Evolutionary conservation across 2,797 vertebrate genomes (phyloP).

Genomic region (Graptemys geographica): DNA sequence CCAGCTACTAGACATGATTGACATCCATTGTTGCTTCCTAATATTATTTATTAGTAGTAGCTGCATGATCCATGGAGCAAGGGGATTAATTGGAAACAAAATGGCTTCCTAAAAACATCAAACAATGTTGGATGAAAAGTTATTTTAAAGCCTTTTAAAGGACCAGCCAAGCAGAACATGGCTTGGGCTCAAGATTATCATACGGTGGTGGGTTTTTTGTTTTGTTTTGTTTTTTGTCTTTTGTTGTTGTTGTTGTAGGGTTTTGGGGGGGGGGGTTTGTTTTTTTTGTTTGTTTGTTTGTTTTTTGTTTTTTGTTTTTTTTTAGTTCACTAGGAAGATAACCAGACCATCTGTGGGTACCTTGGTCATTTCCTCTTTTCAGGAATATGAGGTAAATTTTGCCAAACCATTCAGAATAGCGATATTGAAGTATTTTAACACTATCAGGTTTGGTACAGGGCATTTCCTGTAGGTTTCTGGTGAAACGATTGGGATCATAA

Average conservation of each 20-base stretch:
- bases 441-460: background rate
- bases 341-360: background rate
- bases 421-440: background rate
- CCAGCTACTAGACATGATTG: background rate
- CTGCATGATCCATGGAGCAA: background rate
- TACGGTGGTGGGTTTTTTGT: background rate
- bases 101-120: accelerated
- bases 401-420: background rate
- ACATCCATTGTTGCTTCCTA: background rate
- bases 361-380: background rate
- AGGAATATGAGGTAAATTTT: background rate
- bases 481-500: background rate
- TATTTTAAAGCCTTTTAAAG: background rate
- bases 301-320: background rate
- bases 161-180: background rate
- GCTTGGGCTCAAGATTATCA: background rate
- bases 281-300: background rate
- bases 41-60: background rate
- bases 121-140: background rate
- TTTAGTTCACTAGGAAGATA: background rate
- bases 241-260: background rate
- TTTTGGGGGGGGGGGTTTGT: background rate
- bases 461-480: background rate
- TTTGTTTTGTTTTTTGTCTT: background rate
- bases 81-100: background rate